These are phyloP conservation scores for Stenodera caucasica DNA, from an alignment of 2,888 invertebrate species.

Conservation along the genomic window DNA sequence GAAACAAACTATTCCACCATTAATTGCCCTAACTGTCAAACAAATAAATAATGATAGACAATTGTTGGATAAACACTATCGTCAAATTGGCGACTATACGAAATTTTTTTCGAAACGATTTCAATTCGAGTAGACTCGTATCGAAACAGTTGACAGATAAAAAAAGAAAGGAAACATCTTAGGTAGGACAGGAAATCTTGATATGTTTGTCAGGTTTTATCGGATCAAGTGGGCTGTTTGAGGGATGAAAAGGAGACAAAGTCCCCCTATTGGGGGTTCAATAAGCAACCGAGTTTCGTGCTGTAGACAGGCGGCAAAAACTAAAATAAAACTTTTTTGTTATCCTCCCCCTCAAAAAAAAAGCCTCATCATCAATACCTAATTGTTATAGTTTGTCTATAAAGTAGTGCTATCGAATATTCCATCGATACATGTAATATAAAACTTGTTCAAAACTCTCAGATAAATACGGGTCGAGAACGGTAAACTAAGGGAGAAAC, in stretches of 20 bases:
- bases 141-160: conserved; percentile 34
- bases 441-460: conserved; percentile 1
- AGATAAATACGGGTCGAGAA: background rate
- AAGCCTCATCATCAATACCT: too few species aligned
- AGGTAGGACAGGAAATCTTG: conserved; percentile 46
- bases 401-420: background rate
- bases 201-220: conserved; percentile 54
- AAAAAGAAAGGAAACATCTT: conserved; percentile 30
- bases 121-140: conserved; percentile 33
- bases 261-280: conserved; percentile 11
- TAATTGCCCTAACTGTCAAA: conserved; percentile 31
- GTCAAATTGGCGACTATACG: too few species aligned
- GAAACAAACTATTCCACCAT: conserved; percentile 32
- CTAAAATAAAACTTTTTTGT: too few species aligned
- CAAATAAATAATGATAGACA: conserved; percentile 25
- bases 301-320: conserved; percentile 39
- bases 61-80: too few species aligned
- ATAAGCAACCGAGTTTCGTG: conserved; percentile 35
- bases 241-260: conserved; percentile 22
- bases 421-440: background rate
- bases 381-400: background rate
- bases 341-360: too few species aligned
- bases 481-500: conserved; percentile 8
- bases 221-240: conserved; percentile 50
- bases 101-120: background rate